These are phyloP conservation scores for Metridium senile DNA, from an alignment of 92 coral and sea anemone species.

Conservation along the genomic window DNA sequence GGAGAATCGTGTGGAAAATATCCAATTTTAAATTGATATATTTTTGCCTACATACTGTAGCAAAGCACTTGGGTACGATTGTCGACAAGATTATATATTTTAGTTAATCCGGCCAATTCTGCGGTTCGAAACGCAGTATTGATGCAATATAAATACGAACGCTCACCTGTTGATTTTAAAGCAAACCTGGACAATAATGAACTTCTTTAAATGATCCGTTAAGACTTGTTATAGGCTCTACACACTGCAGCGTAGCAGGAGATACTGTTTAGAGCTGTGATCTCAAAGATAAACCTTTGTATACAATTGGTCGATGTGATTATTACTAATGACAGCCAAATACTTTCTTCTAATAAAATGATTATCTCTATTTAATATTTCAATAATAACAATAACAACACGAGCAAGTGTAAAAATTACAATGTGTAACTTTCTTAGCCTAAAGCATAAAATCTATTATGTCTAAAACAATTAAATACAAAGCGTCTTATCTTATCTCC, in stretches of 20 bases:
- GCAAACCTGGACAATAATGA: not conserved
- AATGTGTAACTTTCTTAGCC: not conserved
- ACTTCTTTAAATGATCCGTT: not conserved
- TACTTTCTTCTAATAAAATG: not conserved
- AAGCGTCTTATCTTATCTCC: not conserved
- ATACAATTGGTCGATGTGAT: conserved; percentile 1
- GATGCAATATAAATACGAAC: not conserved
- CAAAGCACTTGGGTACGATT: not conserved
- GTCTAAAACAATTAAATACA: not conserved
- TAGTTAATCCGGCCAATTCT: not conserved
- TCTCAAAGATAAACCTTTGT: conserved; percentile 1
- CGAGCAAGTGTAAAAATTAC: not conserved
- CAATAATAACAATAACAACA: not conserved
- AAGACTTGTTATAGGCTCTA: not conserved
- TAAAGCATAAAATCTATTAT: not conserved
- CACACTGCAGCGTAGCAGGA: not conserved
- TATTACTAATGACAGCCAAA: not conserved
- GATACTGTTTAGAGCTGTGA: not conserved
- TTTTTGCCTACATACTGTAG: not conserved
- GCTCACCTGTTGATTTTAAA: not conserved
- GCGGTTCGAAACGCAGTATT: not conserved
- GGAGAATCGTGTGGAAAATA: not conserved
- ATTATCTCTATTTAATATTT: not conserved
- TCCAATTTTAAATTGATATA: not conserved
- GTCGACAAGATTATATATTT: not conserved